Percentiles rank a stretch among this genome's conserved stretches.
Evolutionary conservation across 2,888 invertebrate species (phyloP).

Genomic region (Cephus sareptanus): DNA sequence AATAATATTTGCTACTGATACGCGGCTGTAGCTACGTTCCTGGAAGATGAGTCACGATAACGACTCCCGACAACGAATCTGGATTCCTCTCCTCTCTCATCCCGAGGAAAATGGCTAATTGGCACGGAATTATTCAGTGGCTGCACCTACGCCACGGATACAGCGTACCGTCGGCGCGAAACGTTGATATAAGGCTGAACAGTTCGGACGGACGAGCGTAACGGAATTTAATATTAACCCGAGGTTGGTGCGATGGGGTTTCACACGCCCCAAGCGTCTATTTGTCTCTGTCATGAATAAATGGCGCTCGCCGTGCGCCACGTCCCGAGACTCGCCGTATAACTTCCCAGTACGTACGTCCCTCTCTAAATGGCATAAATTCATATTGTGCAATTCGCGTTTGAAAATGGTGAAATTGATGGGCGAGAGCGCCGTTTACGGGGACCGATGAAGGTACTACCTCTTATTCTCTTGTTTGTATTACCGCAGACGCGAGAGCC

Average conservation of each 20-base stretch:
- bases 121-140: neutral
- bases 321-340: conserved; percentile 32
- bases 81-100: neutral
- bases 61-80: conserved; percentile 1
- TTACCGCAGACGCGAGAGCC: neutral
- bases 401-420: neutral
- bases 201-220: conserved; percentile 2
- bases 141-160: neutral
- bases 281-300: conserved; percentile 53
- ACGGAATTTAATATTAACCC: conserved; percentile 12
- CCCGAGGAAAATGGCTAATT: neutral
- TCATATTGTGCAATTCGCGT: conserved; percentile 5
- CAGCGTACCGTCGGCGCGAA: neutral
- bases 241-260: conserved; percentile 16
- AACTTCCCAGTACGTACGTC: conserved; percentile 15
- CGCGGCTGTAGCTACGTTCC: neutral
- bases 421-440: neutral
- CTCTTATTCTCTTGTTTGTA: neutral
- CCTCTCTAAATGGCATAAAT: conserved; percentile 7
- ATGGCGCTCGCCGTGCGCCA: conserved; percentile 33
- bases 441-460: neutral
- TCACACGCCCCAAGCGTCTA: conserved; percentile 38
- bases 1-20: neutral
- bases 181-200: neutral
- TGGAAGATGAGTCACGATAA: neutral